Evolutionary conservation across 2,113 vertebrate species (phyloP).

Genomic region (Saiga tatarica): DNA sequence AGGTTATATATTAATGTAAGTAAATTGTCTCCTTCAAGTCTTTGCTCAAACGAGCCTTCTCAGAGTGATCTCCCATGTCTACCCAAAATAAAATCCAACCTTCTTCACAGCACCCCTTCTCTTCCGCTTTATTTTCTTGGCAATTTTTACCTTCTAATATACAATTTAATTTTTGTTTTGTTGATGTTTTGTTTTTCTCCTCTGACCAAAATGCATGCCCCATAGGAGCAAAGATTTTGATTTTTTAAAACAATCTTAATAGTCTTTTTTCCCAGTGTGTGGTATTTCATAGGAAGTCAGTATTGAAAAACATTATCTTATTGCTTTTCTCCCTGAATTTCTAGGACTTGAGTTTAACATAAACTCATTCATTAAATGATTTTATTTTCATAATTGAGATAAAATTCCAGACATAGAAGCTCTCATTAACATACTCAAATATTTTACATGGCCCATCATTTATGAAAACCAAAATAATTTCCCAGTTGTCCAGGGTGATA

Average conservation of each 20-base stretch:
- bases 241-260: not conserved
- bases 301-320: not conserved
- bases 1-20: not conserved
- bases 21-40: not conserved
- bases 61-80: not conserved
- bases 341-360: not conserved
- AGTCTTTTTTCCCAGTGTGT: not conserved
- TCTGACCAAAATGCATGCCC: not conserved
- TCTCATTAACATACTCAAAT: slow-evolving; percentile 27
- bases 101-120: not conserved
- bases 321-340: not conserved
- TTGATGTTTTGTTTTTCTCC: not conserved
- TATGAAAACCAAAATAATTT: slow-evolving; percentile 18
- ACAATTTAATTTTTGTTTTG: not conserved
- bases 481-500: not conserved
- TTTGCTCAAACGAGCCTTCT: not conserved
- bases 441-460: not conserved
- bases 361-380: not conserved
- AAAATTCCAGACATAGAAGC: not conserved
- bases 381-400: not conserved
- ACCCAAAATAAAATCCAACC: not conserved
- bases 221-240: not conserved
- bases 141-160: not conserved
- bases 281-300: not conserved
- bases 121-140: not conserved